These are phyloP conservation scores for Brenthis daphne DNA, from an alignment of 2,888 invertebrate species.

Conservation along the genomic window DNA sequence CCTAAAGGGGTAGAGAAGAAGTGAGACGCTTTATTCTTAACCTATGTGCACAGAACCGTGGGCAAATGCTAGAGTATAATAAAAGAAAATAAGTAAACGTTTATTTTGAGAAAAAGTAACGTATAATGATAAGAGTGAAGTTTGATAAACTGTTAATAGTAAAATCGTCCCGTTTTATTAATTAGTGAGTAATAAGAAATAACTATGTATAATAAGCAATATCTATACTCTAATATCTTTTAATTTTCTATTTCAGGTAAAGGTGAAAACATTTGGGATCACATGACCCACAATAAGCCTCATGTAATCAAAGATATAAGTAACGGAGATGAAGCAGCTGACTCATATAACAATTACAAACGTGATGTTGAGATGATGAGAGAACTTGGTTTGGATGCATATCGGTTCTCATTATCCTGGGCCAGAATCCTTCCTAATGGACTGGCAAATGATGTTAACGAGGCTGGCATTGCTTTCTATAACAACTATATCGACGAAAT, in stretches of 20 bases:
- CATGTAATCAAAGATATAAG: conserved; percentile 48
- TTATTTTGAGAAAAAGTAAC: too few species aligned
- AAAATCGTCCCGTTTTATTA: too few species aligned
- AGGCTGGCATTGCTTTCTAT: conserved; percentile 84
- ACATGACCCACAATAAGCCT: conserved; percentile 54
- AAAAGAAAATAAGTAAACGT: too few species aligned
- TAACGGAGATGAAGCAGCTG: conserved; percentile 82
- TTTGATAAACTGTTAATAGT: too few species aligned
- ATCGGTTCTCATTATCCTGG: conserved; percentile 84
- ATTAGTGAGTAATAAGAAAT: too few species aligned
- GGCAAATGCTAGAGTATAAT: too few species aligned
- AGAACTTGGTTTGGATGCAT: conserved; percentile 69
- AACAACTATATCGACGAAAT: conserved; percentile 84
- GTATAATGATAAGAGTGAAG: too few species aligned
- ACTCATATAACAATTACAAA: conserved; percentile 83
- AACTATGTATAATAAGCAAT: background rate
- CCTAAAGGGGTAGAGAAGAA: too few species aligned
- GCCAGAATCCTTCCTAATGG: conserved; percentile 83
- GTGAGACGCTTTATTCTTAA: too few species aligned
- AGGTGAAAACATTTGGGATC: conserved; percentile 62
- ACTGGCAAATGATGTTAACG: conserved; percentile 73
- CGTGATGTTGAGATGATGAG: conserved; percentile 77
- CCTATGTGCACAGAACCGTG: too few species aligned
- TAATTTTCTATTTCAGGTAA: conserved; percentile 47
- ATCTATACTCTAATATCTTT: background rate